Evolutionary conservation across 2,797 vertebrate genomes (phyloP), one percentile per base, ranked within the genome.

Genomic region (Semaprochilodus insignis): DNA sequence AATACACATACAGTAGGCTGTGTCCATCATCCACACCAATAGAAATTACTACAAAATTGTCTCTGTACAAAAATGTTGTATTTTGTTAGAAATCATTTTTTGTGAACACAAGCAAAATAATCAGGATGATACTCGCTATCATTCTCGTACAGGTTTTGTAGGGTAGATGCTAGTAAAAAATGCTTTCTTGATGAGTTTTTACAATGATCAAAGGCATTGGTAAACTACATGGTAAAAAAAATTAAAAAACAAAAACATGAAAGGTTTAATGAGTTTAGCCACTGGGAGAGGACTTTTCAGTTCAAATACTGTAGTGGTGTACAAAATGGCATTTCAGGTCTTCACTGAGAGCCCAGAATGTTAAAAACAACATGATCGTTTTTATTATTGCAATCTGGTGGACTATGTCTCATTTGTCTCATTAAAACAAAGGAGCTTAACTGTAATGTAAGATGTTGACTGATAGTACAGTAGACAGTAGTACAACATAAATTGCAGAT

Each of bases 11-110:
- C 36, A 59, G 2, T 36, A 51, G 51, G 70, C 82, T 83, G 78
- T 78, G 59, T 78, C 16, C 59, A 52, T 81, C 76, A 59, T 71
- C 44, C 51, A 70, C 82, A 82, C 51, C 65, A 59, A 92, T 94
- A 95, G 89, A 95, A 95, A 95, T 92, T 94, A 94, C 93, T 94
- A 85, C 69, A 95, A 95, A 95, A 91, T 78, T 91, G 89, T 93
- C 92, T 93, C 91, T 93, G 92, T 95, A 95, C 92, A 95, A 95
- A 94, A 92, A 92, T 90, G 87, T 89, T 86, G 89, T 78, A 77
- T 84, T 91, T 67, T 90, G 90, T 91, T 94, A 94, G 91, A 95
- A 95, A 95, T 93, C 85, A 91, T 91, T 90, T 31, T 90, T 83
- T 93, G 91, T 89, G 86, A 91, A 91, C 90, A 89, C 76, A 80